phyloP scores from a whole-genome alignment of 2,113 vertebrate species.

The Morone saxatilis region DNA sequence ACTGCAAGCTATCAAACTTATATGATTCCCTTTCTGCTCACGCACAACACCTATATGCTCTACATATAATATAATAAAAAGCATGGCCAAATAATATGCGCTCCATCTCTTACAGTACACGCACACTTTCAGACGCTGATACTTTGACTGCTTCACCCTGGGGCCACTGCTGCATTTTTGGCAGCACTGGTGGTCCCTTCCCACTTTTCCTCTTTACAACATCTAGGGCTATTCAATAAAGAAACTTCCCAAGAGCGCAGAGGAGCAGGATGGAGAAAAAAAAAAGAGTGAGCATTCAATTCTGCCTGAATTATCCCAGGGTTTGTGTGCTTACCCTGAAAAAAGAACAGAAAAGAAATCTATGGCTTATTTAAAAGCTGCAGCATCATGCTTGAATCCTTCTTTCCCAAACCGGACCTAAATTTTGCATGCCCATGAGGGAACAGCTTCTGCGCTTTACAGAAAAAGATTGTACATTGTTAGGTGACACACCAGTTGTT shows the following conservation, averaged over 20 bases:
- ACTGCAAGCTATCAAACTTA: background rate
- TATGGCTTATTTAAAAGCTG: conserved; percentile 74
- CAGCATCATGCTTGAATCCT: conserved; percentile 45
- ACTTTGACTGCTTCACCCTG: conserved; percentile 53
- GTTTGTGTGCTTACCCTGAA: conserved; percentile 66
- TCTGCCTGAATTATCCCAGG: conserved; percentile 72
- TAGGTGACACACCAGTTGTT: conserved; percentile 32
- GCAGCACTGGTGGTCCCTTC: conserved; percentile 69
- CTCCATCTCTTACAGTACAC: conserved; percentile 8
- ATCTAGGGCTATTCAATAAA: conserved; percentile 77
- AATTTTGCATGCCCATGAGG: conserved; percentile 62
- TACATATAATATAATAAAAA: background rate
- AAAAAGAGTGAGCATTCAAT: conserved; percentile 75
- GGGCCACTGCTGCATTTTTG: conserved; percentile 60
- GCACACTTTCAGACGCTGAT: conserved; percentile 23
- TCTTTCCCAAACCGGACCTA: conserved; percentile 51
- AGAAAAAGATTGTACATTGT: conserved; percentile 27
- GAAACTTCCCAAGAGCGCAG: conserved; percentile 69
- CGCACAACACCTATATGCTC: background rate
- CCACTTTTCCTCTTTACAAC: conserved; percentile 74
- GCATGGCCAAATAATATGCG: conserved; percentile 14
- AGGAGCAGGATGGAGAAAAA: conserved; percentile 61
- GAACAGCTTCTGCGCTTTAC: conserved; percentile 33
- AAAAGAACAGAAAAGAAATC: conserved; percentile 49
- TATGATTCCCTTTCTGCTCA: background rate